phyloP scores from a whole-genome alignment of 2,888 invertebrate species.

The Euclidia mi region DNA sequence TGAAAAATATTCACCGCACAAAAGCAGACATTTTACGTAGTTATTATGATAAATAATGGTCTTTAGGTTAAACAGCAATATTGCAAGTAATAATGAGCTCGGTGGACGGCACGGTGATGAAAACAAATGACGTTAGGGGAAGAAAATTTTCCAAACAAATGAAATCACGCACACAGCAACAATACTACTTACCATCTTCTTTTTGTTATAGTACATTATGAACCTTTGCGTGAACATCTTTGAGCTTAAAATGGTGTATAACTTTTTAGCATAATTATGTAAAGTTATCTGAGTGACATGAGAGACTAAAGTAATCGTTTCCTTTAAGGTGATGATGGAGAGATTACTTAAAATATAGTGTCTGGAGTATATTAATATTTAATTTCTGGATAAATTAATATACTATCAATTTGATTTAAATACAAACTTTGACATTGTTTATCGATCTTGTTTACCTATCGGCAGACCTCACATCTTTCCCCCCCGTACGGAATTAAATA shows the following conservation, averaged over 20 bases:
- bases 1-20: slow-evolving; percentile 45
- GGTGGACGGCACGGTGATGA: slow-evolving; percentile 65
- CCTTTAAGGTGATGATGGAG: no score
- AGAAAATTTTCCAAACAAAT: slow-evolving; percentile 57
- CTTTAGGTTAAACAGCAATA: slow-evolving; percentile 60
- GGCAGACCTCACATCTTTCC: no score
- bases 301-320: no score
- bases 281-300: neutral
- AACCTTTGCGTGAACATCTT: slow-evolving; percentile 4
- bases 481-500: no score
- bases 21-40: slow-evolving; percentile 38
- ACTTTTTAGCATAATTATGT: neutral
- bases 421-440: no score
- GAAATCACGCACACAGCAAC: slow-evolving; percentile 44
- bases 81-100: slow-evolving; percentile 67
- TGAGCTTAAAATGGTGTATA: slow-evolving; percentile 15
- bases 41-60: slow-evolving; percentile 68
- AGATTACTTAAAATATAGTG: no score
- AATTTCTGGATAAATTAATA: no score
- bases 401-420: no score
- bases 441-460: no score
- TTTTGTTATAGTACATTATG: slow-evolving; percentile 20
- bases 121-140: slow-evolving; percentile 65
- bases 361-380: no score
- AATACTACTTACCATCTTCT: slow-evolving; percentile 27